Base-by-base conservation (phyloP, 2,113 vertebrate genomes). In the Carassius gibelio region DNA sequence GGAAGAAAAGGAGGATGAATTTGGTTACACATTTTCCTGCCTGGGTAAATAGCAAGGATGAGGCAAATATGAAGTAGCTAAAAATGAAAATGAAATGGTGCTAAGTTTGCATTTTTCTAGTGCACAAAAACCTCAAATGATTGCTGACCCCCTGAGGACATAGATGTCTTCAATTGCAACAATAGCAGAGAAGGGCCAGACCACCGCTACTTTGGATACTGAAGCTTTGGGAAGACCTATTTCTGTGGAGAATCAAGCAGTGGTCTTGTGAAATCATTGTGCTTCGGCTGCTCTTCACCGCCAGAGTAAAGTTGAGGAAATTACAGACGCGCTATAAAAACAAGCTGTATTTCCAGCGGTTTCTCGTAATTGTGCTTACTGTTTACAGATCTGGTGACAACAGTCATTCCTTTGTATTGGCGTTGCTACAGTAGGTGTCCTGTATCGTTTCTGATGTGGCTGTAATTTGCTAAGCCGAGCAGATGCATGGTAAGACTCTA, bases 131-230 rank as follows among this genome's bases (percentile, higher is more conserved):
- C 85, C 90, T 89, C 74, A 90, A 86, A 38, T 77, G 61, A 80
- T 71, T 81, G 68, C 36, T 50, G 84, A 89, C 74, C 81, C 83
- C 72, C 61, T 59, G 83, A 90, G 87, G 75, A 82, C 55, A 75
- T 87, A 85, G 83, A 87, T 87, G 83, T 88, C 90, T 90, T 83
- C 81, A 89, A 45, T 86, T 88, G 85, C 61, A 89, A 90, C 45
- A 81, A 89, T 89, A 82, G 45, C 50, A 57, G 52, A 5, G 45
- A 84, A 75, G 69, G 82, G 80, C 87, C 87, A 91, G 83, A 89
- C 88, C 80, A 88, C 85, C 87, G 90, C 87, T 83, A 82, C 85
- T 84, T 82, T 36, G 80, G 84, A 75, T 68, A 80, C 83, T 50
- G 62, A 82, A 88, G 84, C 88, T 1, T 52, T 26, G 75, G 81